Evolutionary conservation across 1,140 invertebrate species (phyloP).

Genomic region (Marisa cornuarietis): DNA sequence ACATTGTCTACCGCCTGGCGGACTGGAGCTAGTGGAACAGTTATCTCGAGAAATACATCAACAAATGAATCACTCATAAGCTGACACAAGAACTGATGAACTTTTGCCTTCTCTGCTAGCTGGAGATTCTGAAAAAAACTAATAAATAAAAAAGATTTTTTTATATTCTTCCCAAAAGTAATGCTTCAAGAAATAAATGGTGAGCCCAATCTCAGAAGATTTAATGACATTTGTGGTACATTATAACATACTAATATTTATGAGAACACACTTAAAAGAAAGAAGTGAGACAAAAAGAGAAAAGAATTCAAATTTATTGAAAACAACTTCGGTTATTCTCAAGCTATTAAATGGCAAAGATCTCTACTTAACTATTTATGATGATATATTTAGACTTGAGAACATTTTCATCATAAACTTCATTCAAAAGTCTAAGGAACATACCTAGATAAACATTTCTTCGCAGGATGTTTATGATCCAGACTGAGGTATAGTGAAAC

Average conservation of each 20-base stretch:
- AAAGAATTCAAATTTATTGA: too few species aligned
- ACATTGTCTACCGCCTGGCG: constrained; percentile 35
- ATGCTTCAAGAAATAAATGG: too few species aligned
- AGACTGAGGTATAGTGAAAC: constrained; percentile 20
- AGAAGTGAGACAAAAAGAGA: neutral
- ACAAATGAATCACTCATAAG: constrained; percentile 4
- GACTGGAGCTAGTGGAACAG: neutral
- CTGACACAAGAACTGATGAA: constrained; percentile 13
- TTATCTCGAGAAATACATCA: neutral
- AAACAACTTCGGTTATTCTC: too few species aligned
- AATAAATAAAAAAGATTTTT: constrained; percentile 2
- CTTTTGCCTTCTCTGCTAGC: constrained; percentile 2
- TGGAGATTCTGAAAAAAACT: constrained; percentile 35
- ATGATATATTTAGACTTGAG: too few species aligned
- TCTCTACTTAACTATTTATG: too few species aligned
- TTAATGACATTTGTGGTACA: too few species aligned
- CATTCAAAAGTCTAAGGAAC: too few species aligned
- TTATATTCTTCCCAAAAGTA: too few species aligned
- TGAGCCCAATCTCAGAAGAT: too few species aligned
- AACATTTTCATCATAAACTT: too few species aligned
- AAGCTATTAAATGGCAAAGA: too few species aligned
- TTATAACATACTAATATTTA: neutral
- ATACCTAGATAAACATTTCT: constrained; percentile 29
- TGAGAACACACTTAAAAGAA: neutral
- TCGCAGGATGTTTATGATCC: constrained; percentile 22